phyloP scores from a whole-genome alignment of 2,888 invertebrate species.

The Spodoptera littoralis region DNA sequence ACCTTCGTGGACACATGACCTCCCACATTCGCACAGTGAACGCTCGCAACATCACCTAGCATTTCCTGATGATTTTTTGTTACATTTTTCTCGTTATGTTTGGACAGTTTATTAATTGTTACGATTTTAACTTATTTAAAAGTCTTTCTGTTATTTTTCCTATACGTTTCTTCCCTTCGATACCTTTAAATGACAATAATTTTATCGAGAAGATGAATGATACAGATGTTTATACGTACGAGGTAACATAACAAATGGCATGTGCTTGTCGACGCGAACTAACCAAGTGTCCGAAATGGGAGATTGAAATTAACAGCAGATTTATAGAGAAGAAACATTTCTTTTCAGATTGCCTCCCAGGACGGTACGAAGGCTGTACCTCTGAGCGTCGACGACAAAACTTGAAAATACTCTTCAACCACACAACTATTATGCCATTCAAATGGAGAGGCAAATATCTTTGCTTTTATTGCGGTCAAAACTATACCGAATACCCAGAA shows the following conservation, averaged over 20 bases:
- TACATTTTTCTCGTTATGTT: slow-evolving; percentile 10
- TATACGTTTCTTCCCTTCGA: slow-evolving; percentile 12
- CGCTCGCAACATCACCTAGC: slow-evolving; percentile 39
- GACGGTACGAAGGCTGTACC: slow-evolving; percentile 68
- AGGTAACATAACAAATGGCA: too few relatives aligned
- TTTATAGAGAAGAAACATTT: slow-evolving; percentile 67
- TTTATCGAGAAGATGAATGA: slow-evolving; percentile 5
- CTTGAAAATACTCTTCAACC: slow-evolving; percentile 81
- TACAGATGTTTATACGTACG: too few relatives aligned
- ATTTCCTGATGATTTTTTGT: slow-evolving; percentile 22
- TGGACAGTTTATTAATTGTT: too few relatives aligned
- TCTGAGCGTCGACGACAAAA: slow-evolving; percentile 79
- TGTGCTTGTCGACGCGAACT: slow-evolving; percentile 6
- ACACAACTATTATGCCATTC: slow-evolving; percentile 80
- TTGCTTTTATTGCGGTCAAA: slow-evolving; percentile 80
- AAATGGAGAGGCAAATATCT: slow-evolving; percentile 80
- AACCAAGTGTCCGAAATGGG: slow-evolving; percentile 34
- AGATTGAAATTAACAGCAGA: slow-evolving; percentile 39
- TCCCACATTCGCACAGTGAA: slow-evolving; percentile 65
- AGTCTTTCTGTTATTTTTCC: neutral
- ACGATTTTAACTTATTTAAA: slow-evolving; percentile 3
- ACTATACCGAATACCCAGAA: slow-evolving; percentile 69
- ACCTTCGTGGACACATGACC: slow-evolving; percentile 87
- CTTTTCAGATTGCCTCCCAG: slow-evolving; percentile 80
- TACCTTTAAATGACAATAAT: slow-evolving; percentile 2